Conservation (phyloP, 2,113 vertebrate species). For the Xyrauchen texanus region DNA sequence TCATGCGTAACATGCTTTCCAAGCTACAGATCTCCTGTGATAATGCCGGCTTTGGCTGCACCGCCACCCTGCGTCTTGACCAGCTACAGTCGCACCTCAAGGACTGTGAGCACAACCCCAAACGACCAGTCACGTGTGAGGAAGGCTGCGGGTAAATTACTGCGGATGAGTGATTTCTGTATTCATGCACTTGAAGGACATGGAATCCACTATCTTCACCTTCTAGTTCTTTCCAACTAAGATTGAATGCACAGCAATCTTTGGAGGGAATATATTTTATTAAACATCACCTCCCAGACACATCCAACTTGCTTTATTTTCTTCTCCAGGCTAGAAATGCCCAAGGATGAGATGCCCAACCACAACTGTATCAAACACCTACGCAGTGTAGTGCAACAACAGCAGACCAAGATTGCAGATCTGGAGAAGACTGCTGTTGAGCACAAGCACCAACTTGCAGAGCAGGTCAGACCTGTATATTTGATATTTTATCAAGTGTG, state of each 20-base stretch:
- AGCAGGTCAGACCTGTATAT: conserved; percentile 79
- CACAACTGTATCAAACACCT: conserved; percentile 97
- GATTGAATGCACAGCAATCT: neutral
- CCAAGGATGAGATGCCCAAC: conserved; percentile 93
- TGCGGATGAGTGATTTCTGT: neutral
- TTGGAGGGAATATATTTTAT: neutral
- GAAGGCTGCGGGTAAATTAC: conserved; percentile 91
- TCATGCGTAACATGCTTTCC: conserved; percentile 99
- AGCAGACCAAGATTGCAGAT: conserved; percentile 90
- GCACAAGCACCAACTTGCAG: conserved; percentile 93
- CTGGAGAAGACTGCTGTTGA: conserved; percentile 91
- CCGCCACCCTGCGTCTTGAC: conserved; percentile 89
- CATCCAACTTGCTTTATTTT: neutral
- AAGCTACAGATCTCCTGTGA: conserved; percentile 97
- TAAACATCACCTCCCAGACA: neutral
- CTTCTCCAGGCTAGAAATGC: conserved; percentile 88
- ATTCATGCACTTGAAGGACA: neutral
- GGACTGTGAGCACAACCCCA: conserved; percentile 98
- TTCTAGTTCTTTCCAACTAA: too few species aligned
- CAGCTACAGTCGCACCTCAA: conserved; percentile 95
- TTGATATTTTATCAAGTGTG: neutral
- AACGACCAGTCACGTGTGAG: conserved; percentile 93
- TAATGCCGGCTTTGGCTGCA: conserved; percentile 93
- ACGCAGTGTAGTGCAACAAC: conserved; percentile 89
- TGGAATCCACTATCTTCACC: neutral